Base-by-base conservation (phyloP, 2,797 vertebrate genomes). In the Helarctos malayanus region DNA sequence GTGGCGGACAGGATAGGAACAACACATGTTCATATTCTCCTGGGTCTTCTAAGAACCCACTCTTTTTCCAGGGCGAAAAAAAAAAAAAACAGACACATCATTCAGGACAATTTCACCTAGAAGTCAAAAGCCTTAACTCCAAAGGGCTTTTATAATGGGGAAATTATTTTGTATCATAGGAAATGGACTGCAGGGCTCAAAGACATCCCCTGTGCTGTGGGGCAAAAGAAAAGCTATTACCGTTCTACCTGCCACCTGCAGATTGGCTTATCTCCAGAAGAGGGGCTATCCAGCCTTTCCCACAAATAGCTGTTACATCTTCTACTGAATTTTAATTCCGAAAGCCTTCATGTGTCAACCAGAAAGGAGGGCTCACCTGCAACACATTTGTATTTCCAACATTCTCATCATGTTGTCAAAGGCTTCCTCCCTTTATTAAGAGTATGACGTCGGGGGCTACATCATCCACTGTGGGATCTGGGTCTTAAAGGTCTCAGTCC, bases 241-340 rank as follows among this genome's bases (percentile, higher is more conserved):
- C 0, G 4, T 0, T 7, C 45, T 0, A 3, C 3, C 4, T 0
- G 11, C 7, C 45, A 2, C 3, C 11, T 2, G 54, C 35, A 15
- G 13, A 41, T 0, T 0, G 19, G 35, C 71, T 52, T 0, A 13
- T 3, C 3, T 19, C 25, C 2, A 35, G 12, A 19, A 23, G 15
- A 38, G 23, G 2, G 23, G 9, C 23, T 0, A 1, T 4, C 12
- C 5, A 21, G n/a, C 41, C 15, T 7, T n/a, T n/a, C 63, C 56
- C n/a, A 57, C 47, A 41, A 84, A 59, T 0, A 5, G 79, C 16
- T 14, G 45, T 41, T 25, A n/a, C 4, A 2, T 7, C 63, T 73
- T 32, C 29, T 10, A 16, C 35, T 11, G 56, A 57, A 27, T 12
- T 29, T 1, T 11, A 65, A 41, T 38, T 19, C 68, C 32, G 8